Conservation (phyloP, 1,140 invertebrate species). For the Bombus ignitus region DNA sequence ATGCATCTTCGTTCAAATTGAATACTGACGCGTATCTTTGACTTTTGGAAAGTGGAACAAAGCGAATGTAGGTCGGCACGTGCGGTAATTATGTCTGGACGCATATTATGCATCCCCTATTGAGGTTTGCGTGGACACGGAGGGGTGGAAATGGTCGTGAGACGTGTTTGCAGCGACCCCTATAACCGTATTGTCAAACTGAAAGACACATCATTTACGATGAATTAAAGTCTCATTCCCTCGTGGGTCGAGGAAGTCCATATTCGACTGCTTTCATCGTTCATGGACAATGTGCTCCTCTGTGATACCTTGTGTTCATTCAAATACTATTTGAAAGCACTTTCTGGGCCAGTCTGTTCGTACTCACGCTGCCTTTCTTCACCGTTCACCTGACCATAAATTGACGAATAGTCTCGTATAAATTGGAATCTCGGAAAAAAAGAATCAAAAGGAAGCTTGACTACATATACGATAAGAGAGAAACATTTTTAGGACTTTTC, state of each 20-base stretch:
- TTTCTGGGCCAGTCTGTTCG: neutral
- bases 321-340: conserved; percentile 31
- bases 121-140: neutral
- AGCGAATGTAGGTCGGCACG: conserved; percentile 54
- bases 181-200: conserved; percentile 35
- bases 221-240: conserved; percentile 56
- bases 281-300: conserved; percentile 30
- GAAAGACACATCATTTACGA: conserved; percentile 59
- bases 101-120: conserved; percentile 38
- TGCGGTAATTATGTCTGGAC: conserved; percentile 52
- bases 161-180: conserved; percentile 21
- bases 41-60: conserved; percentile 49
- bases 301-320: conserved; percentile 42
- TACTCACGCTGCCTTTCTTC: neutral
- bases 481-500: too few relatives aligned
- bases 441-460: neutral
- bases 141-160: conserved; percentile 9
- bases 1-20: too few relatives aligned
- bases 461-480: too few relatives aligned
- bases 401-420: neutral
- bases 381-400: neutral
- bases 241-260: neutral
- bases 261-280: conserved; percentile 42
- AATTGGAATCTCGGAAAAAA: neutral
- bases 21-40: neutral